Base-by-base conservation (phyloP, 2,113 vertebrate species). In the Taurulus bubalis region DNA sequence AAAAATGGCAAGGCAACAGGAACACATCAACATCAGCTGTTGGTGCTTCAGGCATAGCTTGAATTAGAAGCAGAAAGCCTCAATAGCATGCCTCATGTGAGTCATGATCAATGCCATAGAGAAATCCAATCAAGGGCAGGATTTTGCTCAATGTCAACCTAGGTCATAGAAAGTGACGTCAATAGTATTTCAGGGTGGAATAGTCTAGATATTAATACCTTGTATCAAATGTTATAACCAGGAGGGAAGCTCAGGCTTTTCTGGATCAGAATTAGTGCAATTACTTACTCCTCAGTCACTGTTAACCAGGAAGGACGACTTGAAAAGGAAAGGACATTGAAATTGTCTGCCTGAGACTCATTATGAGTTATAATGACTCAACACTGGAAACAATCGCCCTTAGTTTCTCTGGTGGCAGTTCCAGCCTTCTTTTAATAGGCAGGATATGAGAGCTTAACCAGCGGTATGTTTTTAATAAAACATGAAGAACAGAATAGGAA, bases 381-480 rank as follows among this genome's bases (percentile, higher is more conserved):
- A 85, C 65, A 79, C 77, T 87, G 85, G 90, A 90, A 94, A 90
- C 87, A 91, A 87, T 88, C 89, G 89, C 53, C 40, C 14, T 77
- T 51, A 75, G 73, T 89, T 79, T 88, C 77, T 89, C 70, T 81
- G 47, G 77, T 90, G 85, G 71, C 73, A 77, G 81, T 82, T 87
- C 72, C 26, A 80, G 63, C 15, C 38, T 75, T 78, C 20, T 26
- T 89, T 85, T 85, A 91, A 91, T 88, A 87, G 84, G 80, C 76
- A 87, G 87, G 87, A 92, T 91, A 90, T 82, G 71, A 89, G 84
- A 80, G 78, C 91, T 92, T 85, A 91, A 85, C 70, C 66, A 69
- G 65, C 59, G 49, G 75, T 81, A 85, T 91, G 91, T 91, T 93
- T 91, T 90, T 84, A 93, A 90, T 91, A 90, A 90, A 75, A 91